Conservation (phyloP, 2,888 invertebrate genomes). For the Drosophila histrio region DNA sequence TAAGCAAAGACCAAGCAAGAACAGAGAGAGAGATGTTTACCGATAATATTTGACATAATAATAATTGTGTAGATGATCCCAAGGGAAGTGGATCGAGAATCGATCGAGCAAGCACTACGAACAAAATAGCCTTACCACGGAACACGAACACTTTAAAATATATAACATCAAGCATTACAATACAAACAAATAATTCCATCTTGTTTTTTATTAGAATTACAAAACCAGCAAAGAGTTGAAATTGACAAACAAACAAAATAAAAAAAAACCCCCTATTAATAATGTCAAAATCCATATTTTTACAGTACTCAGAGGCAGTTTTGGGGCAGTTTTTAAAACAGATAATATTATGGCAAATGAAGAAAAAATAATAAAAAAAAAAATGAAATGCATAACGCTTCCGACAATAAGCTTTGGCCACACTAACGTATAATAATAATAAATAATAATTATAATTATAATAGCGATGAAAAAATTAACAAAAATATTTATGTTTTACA, state of each 20-base stretch:
- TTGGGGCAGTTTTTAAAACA: conserved; percentile 41
- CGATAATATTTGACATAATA: conserved; percentile 19
- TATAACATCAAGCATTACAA: conserved; percentile 8
- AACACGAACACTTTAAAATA: conserved; percentile 15
- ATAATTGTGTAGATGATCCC: conserved; percentile 21
- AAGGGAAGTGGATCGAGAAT: neutral
- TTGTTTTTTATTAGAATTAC: neutral
- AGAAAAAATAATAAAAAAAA: conserved; percentile 13
- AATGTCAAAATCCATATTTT: conserved; percentile 28
- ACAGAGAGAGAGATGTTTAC: conserved; percentile 40
- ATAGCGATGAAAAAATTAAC: conserved; percentile 5
- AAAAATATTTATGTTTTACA: conserved; percentile 52
- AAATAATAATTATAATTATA: conserved; percentile 23
- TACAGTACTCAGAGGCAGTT: conserved; percentile 30
- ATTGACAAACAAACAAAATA: neutral
- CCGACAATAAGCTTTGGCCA: conserved; percentile 84
- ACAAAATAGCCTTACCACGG: conserved; percentile 42
- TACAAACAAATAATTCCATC: conserved; percentile 11
- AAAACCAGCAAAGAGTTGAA: conserved; percentile 8
- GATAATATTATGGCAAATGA: conserved; percentile 12
- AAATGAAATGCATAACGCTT: conserved; percentile 81
- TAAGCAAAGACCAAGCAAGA: conserved; percentile 67
- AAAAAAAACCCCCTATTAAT: neutral
- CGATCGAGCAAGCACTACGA: conserved; percentile 17
- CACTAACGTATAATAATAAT: conserved; percentile 60